Evolutionary conservation across 2,113 vertebrate species (phyloP), one percentile per base, ranked within the genome.

Genomic region (Procavia capensis): DNA sequence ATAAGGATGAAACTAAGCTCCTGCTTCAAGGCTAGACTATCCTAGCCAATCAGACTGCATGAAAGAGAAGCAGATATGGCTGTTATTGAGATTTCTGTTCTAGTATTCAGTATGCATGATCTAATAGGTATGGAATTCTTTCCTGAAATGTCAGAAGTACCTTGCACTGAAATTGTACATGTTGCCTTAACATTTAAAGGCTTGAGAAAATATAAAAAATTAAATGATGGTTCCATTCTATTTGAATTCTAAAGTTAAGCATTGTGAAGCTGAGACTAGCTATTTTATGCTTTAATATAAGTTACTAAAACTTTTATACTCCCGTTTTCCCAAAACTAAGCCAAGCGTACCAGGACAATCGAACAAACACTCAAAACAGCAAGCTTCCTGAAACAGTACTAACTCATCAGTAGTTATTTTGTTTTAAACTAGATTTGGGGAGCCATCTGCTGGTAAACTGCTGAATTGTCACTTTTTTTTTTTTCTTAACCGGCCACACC

Each of bases 401-500:
- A 41, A 85, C 29, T 95, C 41, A 29, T 87, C 36, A 59, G 68
- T 72, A 63, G 39, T 31, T 43, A 7, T 54, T 88, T 95, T 88
- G 64, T 78, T 95, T 63, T 95, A 93, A 96, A 91, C 66, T 91
- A 68, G 93, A 90, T 97, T 93, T 92, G 70, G 96, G 90, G 95
- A 97, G 98, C 98, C 98, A 95, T 88, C 98, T 98, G 96, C 97
- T 91, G 97, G 98, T 74, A 47, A 72, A 39, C 39, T 83, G 87
- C 13, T 39, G 29, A 85, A 34, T 45, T 78, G 45, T 83, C 8
- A 5, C 4, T 47, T 85, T 85, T 93, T 27, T 61, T 41, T 76
- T 70, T 93, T 87, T 47, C 80, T 86, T 34, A 4, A 74, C 29
- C 29, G 47, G 25, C 14, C 36, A 6, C 66, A 29, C 27, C 70